Conservation (phyloP, 2,113 vertebrate genomes). For the Lonchura striata region DNA sequence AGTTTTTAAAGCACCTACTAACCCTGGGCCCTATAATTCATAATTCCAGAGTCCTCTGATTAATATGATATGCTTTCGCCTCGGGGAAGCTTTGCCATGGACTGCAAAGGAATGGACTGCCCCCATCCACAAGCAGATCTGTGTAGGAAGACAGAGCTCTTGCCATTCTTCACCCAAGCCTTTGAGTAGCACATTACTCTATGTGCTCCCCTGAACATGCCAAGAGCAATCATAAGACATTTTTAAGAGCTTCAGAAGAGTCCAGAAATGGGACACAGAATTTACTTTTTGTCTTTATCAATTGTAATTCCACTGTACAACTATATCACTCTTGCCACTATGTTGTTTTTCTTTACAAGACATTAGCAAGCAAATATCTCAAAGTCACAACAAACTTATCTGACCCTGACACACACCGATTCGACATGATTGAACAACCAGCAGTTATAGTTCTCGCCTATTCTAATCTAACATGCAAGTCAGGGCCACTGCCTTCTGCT, state of each 20-base stretch:
- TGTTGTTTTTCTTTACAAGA: neutral
- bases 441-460: neutral
- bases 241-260: neutral
- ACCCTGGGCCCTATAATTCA: neutral
- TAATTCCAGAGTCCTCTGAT: neutral
- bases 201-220: neutral
- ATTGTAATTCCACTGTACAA: neutral
- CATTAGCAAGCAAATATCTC: neutral
- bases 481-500: neutral
- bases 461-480: neutral
- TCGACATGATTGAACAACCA: neutral
- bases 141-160: neutral
- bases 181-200: neutral
- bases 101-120: neutral
- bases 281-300: neutral
- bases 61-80: neutral
- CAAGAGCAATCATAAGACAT: neutral
- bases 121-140: accelerated
- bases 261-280: neutral
- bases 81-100: accelerated
- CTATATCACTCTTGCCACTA: neutral
- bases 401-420: neutral
- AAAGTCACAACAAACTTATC: neutral
- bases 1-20: neutral
- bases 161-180: neutral